Percentiles rank a stretch among this genome's conserved stretches.
phyloP scores from a whole-genome alignment of 2,797 vertebrate species.

The Darevskia mixta region DNA sequence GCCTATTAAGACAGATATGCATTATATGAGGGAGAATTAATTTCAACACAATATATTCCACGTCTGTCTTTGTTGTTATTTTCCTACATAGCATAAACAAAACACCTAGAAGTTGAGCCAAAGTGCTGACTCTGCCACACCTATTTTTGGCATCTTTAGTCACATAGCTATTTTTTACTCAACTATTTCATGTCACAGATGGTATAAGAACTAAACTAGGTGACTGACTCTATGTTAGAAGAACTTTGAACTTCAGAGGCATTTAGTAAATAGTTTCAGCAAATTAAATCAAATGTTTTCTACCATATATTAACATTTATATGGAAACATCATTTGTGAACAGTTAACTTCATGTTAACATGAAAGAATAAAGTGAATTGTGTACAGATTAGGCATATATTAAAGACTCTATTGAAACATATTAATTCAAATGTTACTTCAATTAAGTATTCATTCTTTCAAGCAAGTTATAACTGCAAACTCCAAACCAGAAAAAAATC shows the following conservation, averaged over 20 bases:
- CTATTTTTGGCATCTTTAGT: conserved; percentile 44
- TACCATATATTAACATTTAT: not conserved
- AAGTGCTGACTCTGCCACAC: conserved; percentile 2
- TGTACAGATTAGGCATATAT: not conserved
- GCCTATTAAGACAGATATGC: conserved; percentile 78
- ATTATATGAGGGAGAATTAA: not conserved
- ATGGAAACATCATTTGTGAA: not conserved
- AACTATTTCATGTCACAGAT: conserved; percentile 10
- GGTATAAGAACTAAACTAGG: conserved; percentile 19
- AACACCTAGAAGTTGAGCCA: conserved; percentile 23
- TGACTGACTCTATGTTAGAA: conserved; percentile 23
- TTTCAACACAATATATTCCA: not conserved
- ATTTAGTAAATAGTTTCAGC: not conserved
- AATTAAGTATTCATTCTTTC: not conserved
- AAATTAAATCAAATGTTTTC: not conserved
- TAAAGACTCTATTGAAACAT: not conserved
- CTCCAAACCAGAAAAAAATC: not conserved
- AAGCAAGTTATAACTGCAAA: not conserved
- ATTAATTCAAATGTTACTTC: no score
- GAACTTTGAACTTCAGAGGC: not conserved
- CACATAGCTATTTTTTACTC: conserved; percentile 9
- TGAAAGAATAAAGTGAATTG: not conserved
- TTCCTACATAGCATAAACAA: not conserved
- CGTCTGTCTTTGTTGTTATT: not conserved
- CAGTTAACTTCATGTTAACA: not conserved